A percentile compares a stretch with the other conserved stretches of the same genome.
These are phyloP conservation scores for Gnathonemus longibarbis DNA, from an alignment of 2,113 vertebrate genomes.

Conservation along the genomic window DNA sequence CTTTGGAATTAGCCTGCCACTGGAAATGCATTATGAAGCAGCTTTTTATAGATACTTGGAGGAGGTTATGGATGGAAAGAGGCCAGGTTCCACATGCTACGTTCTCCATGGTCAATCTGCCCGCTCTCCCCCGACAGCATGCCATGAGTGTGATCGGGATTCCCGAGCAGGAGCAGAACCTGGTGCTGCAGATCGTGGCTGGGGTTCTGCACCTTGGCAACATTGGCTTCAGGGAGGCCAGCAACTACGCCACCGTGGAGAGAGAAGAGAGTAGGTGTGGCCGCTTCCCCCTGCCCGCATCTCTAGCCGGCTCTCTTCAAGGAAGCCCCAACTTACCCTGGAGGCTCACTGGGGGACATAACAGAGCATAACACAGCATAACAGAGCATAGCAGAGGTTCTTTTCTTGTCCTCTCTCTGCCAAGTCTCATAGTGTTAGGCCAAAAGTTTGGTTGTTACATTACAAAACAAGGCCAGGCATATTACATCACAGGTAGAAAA, in stretches of 20 bases:
- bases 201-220: slow-evolving; percentile 91
- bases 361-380: background rate
- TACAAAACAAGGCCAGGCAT: slow-evolving; percentile 18
- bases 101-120: background rate
- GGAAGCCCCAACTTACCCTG: slow-evolving; percentile 31
- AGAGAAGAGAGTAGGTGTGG: slow-evolving; percentile 86
- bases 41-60: background rate
- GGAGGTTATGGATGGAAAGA: background rate
- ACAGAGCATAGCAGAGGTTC: background rate
- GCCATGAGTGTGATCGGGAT: slow-evolving; percentile 96
- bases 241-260: slow-evolving; percentile 92
- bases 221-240: slow-evolving; percentile 87
- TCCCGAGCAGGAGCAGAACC: slow-evolving; percentile 65
- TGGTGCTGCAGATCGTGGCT: slow-evolving; percentile 91
- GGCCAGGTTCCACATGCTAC: background rate
- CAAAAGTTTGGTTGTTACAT: slow-evolving; percentile 34
- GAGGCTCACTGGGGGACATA: background rate
- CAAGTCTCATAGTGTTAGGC: slow-evolving; percentile 39
- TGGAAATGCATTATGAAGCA: background rate
- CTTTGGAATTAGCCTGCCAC: background rate
- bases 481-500: slow-evolving; percentile 46
- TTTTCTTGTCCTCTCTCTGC: background rate
- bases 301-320: background rate
- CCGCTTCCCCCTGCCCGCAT: background rate
- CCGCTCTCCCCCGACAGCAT: slow-evolving; percentile 58